Percentiles rank a stretch among this genome's conserved stretches.
Evolutionary conservation across 2,888 invertebrate genomes (phyloP).

Genomic region (Chorisops tibialis): DNA sequence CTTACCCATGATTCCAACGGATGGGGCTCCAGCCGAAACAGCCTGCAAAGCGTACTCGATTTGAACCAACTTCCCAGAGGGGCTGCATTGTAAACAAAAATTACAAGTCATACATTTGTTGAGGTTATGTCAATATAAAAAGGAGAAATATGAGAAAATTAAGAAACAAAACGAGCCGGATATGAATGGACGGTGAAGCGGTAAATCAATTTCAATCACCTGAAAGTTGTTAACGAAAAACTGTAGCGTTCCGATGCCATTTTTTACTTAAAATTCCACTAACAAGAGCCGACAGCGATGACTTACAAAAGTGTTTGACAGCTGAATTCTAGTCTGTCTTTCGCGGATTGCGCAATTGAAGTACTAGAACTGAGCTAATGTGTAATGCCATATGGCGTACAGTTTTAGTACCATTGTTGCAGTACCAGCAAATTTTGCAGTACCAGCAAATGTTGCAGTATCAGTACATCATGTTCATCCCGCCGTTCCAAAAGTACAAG

Average conservation of each 20-base stretch:
- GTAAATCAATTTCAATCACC: slow-evolving; percentile 49
- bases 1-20: slow-evolving; percentile 98
- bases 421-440: no score
- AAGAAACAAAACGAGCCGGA: not conserved
- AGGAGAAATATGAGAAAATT: not conserved
- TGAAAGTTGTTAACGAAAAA: slow-evolving; percentile 82
- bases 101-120: slow-evolving; percentile 46
- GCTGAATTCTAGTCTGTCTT: no score
- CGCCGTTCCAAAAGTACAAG: no score
- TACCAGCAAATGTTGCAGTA: no score
- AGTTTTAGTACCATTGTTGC: no score
- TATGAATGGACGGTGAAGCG: not conserved
- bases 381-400: no score
- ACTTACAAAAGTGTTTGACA: slow-evolving; percentile 18
- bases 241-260: slow-evolving; percentile 96
- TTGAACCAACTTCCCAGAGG: slow-evolving; percentile 98
- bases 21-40: slow-evolving; percentile 96
- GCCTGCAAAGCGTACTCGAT: slow-evolving; percentile 99
- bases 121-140: slow-evolving; percentile 33
- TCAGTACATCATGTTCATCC: no score
- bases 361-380: no score
- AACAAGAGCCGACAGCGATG: slow-evolving; percentile 5
- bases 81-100: slow-evolving; percentile 59
- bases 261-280: slow-evolving; percentile 17
- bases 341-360: no score